Evolutionary conservation across 2,888 invertebrate genomes (phyloP).

Genomic region (Itoplectis maculator): DNA sequence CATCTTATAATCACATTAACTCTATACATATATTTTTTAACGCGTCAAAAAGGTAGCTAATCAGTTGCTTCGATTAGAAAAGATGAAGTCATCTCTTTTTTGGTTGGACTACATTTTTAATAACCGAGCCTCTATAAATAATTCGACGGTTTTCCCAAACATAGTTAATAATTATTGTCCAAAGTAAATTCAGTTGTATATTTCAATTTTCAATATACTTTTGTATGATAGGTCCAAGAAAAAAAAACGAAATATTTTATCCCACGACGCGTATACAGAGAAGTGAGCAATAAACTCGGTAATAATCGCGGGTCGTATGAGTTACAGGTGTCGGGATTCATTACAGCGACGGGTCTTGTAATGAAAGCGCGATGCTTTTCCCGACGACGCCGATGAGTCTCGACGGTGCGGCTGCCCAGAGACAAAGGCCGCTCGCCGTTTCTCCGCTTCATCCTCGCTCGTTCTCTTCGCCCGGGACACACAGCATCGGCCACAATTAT

Average conservation of each 20-base stretch:
- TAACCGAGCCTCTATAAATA: too few relatives aligned
- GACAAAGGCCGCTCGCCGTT: constrained; percentile 67
- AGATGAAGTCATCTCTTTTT: too few relatives aligned
- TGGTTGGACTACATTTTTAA: too few relatives aligned
- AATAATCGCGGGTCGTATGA: constrained; percentile 25
- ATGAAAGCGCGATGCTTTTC: constrained; percentile 28
- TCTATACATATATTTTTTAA: too few relatives aligned
- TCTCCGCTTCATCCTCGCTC: constrained; percentile 21
- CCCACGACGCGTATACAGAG: not conserved
- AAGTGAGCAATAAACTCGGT: constrained; percentile 6
- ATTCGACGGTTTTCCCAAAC: too few relatives aligned
- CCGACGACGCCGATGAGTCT: constrained; percentile 32
- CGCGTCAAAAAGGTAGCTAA: too few relatives aligned
- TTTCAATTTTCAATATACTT: not conserved
- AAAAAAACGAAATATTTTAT: not conserved
- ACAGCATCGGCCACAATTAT: constrained; percentile 74
- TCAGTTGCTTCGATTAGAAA: too few relatives aligned
- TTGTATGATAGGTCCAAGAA: not conserved
- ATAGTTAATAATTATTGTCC: too few relatives aligned
- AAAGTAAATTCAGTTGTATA: too few relatives aligned
- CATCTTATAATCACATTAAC: too few relatives aligned
- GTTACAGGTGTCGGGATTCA: constrained; percentile 20
- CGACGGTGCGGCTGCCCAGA: constrained; percentile 45
- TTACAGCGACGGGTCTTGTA: constrained; percentile 16
- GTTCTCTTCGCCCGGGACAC: constrained; percentile 61